Evolutionary conservation across 1,140 invertebrate genomes (phyloP).

Genomic region (Drosophila bipectinata): DNA sequence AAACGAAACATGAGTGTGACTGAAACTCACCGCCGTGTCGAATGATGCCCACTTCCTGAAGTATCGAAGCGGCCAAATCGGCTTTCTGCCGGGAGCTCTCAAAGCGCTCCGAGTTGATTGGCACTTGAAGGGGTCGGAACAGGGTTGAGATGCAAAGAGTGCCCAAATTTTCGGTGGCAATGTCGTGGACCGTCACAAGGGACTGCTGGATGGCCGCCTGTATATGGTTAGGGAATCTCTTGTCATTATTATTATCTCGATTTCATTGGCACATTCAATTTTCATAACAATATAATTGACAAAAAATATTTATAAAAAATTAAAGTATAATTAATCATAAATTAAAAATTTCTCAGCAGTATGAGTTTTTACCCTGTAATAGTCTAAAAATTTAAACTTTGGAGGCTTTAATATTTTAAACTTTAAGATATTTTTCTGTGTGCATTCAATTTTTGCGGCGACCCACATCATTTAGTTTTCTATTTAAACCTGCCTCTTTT

Average conservation of each 20-base stretch:
- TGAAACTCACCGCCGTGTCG: conserved; percentile 86
- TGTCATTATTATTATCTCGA: conserved; percentile 8
- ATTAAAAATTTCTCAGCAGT: neutral
- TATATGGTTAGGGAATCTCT: neutral
- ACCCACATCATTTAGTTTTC: conserved; percentile 56
- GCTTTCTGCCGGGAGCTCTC: conserved; percentile 89
- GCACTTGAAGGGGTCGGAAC: conserved; percentile 88
- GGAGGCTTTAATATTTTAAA: neutral
- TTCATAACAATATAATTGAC: neutral
- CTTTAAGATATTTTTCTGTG: neutral
- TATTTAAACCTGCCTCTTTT: conserved; percentile 25
- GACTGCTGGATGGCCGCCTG: conserved; percentile 88
- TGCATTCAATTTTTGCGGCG: conserved; percentile 21
- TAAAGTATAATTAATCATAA: neutral
- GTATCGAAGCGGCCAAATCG: conserved; percentile 89
- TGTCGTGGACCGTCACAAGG: conserved; percentile 89
- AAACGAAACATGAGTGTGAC: conserved; percentile 3
- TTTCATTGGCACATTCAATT: neutral
- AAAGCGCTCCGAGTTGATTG: conserved; percentile 87
- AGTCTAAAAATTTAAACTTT: no score
- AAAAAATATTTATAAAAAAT: neutral
- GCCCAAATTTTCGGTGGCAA: conserved; percentile 88
- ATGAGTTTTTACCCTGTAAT: no score
- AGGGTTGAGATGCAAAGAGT: conserved; percentile 89
- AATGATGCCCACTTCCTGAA: conserved; percentile 88